phyloP scores from a whole-genome alignment of 2,113 vertebrate genomes.

The Eurystomus gularis region DNA sequence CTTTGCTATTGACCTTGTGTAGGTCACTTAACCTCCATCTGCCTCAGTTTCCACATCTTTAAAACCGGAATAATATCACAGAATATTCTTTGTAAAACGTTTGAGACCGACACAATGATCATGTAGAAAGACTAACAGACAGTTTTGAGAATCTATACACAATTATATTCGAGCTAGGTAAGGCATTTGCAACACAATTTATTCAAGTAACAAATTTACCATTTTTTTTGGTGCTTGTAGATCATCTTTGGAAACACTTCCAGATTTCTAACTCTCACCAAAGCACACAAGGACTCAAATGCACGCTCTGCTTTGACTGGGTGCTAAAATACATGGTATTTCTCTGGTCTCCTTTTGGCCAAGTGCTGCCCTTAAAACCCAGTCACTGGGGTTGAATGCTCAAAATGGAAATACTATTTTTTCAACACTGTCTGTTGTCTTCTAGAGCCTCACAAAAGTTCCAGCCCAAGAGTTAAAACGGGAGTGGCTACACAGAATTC shows the following conservation, averaged over 20 bases:
- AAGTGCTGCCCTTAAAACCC: not conserved
- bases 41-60: constrained; percentile 57
- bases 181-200: not conserved
- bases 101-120: not conserved
- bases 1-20: constrained; percentile 63
- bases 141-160: not conserved
- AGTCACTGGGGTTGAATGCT: not conserved
- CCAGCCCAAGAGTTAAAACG: not conserved
- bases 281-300: not conserved
- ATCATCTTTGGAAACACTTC: not conserved
- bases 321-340: not conserved
- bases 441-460: not conserved
- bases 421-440: not conserved
- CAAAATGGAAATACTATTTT: not conserved
- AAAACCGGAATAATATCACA: not conserved
- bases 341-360: not conserved
- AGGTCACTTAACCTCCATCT: constrained; percentile 63
- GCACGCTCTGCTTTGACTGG: not conserved
- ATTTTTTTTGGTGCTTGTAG: not conserved
- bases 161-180: not conserved
- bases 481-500: not conserved
- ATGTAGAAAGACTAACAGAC: not conserved
- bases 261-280: not conserved
- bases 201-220: not conserved
- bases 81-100: not conserved